Base-by-base conservation (phyloP, 2,113 vertebrate species). In the Leptobrachium leishanense region DNA sequence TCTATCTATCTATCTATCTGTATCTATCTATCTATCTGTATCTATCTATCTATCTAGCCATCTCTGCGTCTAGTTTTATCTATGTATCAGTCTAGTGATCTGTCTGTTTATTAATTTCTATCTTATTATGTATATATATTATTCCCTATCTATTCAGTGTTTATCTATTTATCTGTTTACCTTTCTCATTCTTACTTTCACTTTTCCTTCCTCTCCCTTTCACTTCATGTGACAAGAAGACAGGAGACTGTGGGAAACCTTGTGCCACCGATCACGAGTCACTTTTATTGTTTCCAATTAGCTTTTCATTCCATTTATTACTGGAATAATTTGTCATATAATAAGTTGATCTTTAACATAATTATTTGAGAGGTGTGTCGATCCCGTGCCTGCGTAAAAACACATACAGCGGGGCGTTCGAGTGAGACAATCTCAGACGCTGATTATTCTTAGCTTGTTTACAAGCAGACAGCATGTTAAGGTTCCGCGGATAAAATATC, bases 231-330 rank as follows among this genome's bases (percentile, higher is more conserved):
- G n/a, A n/a, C n/a, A n/a, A n/a, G 12, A 62, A 3, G 3, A 11
- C 6, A 55, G 7, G 41, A 64, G 67, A 44, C 10, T 15, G 13
- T 46, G 44, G 43, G 31, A 70, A 2, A 2, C 44, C 70, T 69
- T 66, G 44, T 73, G 82, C 64, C 41, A 75, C 76, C 85, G 81
- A 85, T 65, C 71, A 42, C 66, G 41, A 72, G 65, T 50, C 41
- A 50, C 46, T 63, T n/a, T 70, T 77, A 62, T 77, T 70, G 54
- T 73, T 79, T 79, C 53, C 50, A 79, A 73, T 79, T 71, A 79
- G 72, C 70, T 73, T 39, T 42, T 70, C 6, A n/a, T 43, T 73
- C 53, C 15, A 9, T 79, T 67, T 73, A 79, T 73, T 66, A 79
- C 11, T 10, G 41, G 31, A 71, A 71, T 77, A 63, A 77, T 77